Percentiles rank a stretch among this genome's conserved stretches.
Evolutionary conservation across 92 coral and sea anemone genomes (phyloP).

Genomic region (Umimayanthus chanpuru): DNA sequence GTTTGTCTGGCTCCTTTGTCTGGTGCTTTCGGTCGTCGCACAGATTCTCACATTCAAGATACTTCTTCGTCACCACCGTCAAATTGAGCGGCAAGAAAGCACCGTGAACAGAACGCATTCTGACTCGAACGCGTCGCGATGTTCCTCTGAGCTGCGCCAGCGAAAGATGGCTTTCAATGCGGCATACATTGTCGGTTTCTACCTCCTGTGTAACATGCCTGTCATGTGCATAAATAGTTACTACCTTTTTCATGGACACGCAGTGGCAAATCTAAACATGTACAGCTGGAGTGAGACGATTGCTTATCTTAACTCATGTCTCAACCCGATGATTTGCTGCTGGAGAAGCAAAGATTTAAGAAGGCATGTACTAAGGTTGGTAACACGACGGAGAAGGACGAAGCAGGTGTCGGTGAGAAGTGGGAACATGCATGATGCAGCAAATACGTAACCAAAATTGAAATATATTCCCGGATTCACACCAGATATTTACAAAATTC

Average conservation of each 20-base stretch:
- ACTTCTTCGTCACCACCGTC: constrained; percentile 64
- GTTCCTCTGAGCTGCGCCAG: constrained; percentile 51
- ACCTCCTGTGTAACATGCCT: constrained; percentile 72
- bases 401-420: background rate
- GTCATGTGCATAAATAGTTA: constrained; percentile 64
- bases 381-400: background rate
- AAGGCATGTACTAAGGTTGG: constrained; percentile 13
- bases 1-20: constrained; percentile 56
- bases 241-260: constrained; percentile 58
- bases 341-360: constrained; percentile 70
- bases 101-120: background rate
- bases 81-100: constrained; percentile 62
- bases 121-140: constrained; percentile 24
- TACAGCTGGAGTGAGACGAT: constrained; percentile 81
- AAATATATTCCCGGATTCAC: background rate
- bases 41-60: constrained; percentile 59
- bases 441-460: background rate
- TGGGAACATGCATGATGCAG: background rate
- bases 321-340: constrained; percentile 77
- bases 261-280: constrained; percentile 50
- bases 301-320: constrained; percentile 73
- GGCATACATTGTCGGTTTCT: constrained; percentile 78
- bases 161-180: constrained; percentile 68
- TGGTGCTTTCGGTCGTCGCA: constrained; percentile 54
- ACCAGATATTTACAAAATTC: too few relatives aligned